Evolutionary conservation across 2,797 vertebrate species (phyloP).

Genomic region (Phrynocephalus guinanensis): DNA sequence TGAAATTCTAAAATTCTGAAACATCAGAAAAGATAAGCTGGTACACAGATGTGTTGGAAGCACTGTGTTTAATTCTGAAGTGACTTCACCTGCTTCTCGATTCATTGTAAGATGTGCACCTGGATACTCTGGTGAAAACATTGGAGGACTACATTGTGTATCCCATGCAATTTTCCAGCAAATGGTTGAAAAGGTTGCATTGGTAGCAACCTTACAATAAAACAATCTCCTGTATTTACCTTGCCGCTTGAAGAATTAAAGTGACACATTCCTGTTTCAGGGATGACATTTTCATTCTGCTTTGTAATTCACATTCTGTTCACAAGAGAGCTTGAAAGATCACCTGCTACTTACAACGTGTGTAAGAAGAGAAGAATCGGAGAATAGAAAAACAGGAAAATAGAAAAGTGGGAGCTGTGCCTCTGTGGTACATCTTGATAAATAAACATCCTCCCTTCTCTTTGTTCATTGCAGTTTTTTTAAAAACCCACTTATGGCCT

Average conservation of each 20-base stretch:
- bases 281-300: neutral
- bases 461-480: too few species aligned
- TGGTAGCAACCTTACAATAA: neutral
- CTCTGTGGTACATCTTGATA: too few species aligned
- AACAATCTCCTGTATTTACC: neutral
- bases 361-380: neutral
- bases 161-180: too few species aligned
- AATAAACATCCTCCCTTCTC: too few species aligned
- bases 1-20: neutral
- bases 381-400: too few species aligned
- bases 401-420: too few species aligned
- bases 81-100: neutral
- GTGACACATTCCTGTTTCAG: neutral
- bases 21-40: neutral
- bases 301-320: neutral
- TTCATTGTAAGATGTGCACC: neutral
- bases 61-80: neutral
- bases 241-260: neutral
- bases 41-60: neutral
- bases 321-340: constrained; percentile 17
- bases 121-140: neutral
- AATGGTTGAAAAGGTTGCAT: too few species aligned
- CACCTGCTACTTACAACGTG: constrained; percentile 1
- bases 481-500: too few species aligned
- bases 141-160: too few species aligned